Base-by-base conservation (phyloP, 37 sponge, comb jelly and placozoan species). In the Eunapius fragilis region DNA sequence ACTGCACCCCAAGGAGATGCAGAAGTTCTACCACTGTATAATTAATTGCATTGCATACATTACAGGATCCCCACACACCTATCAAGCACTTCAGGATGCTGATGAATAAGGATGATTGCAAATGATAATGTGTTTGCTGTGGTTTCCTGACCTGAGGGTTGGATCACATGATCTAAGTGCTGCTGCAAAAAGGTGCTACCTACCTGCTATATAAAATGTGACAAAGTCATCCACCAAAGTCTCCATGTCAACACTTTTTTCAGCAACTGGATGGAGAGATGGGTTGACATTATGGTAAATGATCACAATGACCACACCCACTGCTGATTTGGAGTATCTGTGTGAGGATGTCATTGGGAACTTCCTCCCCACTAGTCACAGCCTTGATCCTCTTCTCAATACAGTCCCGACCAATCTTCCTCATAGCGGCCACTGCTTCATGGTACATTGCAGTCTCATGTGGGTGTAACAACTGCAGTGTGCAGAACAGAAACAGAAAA, bases 181-280 rank as follows among this genome's bases (percentile, higher is more conserved):
- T 4, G 11, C 14, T 30, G 1, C 0, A 33, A 1, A 4, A 25
- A 14, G 12, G 5, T 2, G 17, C 58, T 11, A 17, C 58, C 58
- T 24, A 72, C 74, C 74, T 33, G 74, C 74, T 22, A 14, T 17
- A 72, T 72, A 72, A 32, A 72, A 72, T 31, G 74, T 24, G 22
- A 32, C 27, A 24, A 72, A 72, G 74, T 72, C 74, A 24, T 72
- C 74, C 74, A 72, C 74, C 14, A 72, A 32, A 14, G 74, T 25
- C 31, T 72, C 74, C 30, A 72, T 11, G 14, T 72, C 74, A 31
- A 72, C 58, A 58, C 31, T 10, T 58, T 58, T 58, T 1, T 58
- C 58, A 58, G 58, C 58, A 58, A 58, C 58, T 58, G 58, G 22
- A 11, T 28, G 58, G n/a, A 58, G 22, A 58, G 58, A 58, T 58